A percentile compares a stretch with the other conserved stretches of the same genome.
Conservation (phyloP, 1,140 invertebrate genomes). For the Hestina assimilis region DNA sequence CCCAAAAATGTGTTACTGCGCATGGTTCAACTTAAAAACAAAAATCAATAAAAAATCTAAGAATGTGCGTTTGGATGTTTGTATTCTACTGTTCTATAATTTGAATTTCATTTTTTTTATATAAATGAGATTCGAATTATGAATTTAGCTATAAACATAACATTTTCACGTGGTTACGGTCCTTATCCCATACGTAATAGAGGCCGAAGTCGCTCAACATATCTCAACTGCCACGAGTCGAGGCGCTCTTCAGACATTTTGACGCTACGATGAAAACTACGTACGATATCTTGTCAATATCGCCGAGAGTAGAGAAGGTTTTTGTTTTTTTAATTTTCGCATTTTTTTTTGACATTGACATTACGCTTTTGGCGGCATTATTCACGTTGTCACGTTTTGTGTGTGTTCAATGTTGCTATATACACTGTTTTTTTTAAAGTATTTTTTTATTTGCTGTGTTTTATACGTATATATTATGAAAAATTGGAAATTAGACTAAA, state of each 20-base stretch:
- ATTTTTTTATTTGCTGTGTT: background rate
- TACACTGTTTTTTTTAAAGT: background rate
- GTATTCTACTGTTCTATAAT: background rate
- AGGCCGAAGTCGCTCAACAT: constrained; percentile 73
- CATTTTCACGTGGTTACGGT: constrained; percentile 39
- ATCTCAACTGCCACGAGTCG: constrained; percentile 63
- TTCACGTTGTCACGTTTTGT: constrained; percentile 7
- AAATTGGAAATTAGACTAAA: background rate
- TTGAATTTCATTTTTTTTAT: constrained; percentile 11
- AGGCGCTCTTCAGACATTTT: constrained; percentile 66
- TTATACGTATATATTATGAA: background rate
- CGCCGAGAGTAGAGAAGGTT: constrained; percentile 69
- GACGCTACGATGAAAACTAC: constrained; percentile 63
- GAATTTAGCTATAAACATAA: background rate
- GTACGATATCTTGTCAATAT: constrained; percentile 66
- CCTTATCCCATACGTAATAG: constrained; percentile 41
- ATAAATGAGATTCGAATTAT: constrained; percentile 15
- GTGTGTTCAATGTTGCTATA: background rate
- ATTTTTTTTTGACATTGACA: constrained; percentile 30
- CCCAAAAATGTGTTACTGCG: too few relatives aligned
- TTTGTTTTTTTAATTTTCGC: constrained; percentile 46
- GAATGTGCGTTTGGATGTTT: constrained; percentile 15
- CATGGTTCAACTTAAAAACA: too few relatives aligned
- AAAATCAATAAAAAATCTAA: too few relatives aligned
- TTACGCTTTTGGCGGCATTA: constrained; percentile 12